Base-by-base conservation (phyloP, 2,113 vertebrate genomes). In the Brachionichthys hirsutus region DNA sequence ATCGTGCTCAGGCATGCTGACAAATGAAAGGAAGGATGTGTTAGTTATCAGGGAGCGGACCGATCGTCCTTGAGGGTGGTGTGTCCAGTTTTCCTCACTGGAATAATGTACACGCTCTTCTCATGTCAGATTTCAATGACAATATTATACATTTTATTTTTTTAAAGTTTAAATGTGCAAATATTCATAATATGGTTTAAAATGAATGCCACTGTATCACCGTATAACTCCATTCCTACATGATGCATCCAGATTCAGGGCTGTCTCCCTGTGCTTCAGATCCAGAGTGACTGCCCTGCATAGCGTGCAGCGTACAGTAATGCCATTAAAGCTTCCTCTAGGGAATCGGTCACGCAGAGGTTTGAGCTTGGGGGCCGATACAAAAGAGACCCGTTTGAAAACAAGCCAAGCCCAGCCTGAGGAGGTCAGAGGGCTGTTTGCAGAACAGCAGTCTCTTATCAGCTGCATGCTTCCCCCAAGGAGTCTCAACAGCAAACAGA, bases 381-480 rank as follows among this genome's bases (percentile, higher is more conserved):
- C 65, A 77, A 79, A 78, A 71, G 59, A 64, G 62, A 24, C 38
- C 70, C 54, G 53, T 81, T 73, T 77, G 62, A 87, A 73, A 75
- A 57, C 48, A 64, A 83, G 73, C 73, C 82, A 20, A 71, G 58
- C 70, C 61, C 53, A 73, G 78, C 75, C 82, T 9, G 75, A 67
- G 72, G 65, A 84, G 81, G 86, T 87, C 79, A 87, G 71, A 74
- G 80, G 82, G 63, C 73, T 86, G 80, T 86, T 88, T 89, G 85
- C 86, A 80, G 80, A 88, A 86, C 85, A 89, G 88, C 78, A 74
- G 76, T 77, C 80, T 80, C 83, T 86, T 84, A 86, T 87, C 83
- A 36, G 82, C 75, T 47, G 40, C 22, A 52, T 40, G 70, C 74
- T 67, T 83, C 87, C 87, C 87, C 84, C 8, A 59, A 79, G 85